A percentile compares a stretch with the other conserved stretches of the same genome.
Evolutionary conservation across 2,888 invertebrate species (phyloP).

Genomic region (Ophion slaviceki): DNA sequence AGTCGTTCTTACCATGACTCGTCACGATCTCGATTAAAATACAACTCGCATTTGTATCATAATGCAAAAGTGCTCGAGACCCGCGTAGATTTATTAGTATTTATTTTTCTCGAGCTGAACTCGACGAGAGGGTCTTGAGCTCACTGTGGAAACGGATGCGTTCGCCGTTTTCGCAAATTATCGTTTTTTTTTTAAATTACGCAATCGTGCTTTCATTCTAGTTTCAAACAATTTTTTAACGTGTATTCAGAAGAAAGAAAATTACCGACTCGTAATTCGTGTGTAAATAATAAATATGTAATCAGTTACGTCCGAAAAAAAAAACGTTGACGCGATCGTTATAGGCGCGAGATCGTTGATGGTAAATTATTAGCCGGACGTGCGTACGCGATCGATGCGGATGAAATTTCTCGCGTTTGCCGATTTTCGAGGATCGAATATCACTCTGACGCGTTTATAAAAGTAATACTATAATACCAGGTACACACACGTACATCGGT

Average conservation of each 20-base stretch:
- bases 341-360: conserved; percentile 30
- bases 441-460: not conserved
- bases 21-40: conserved; percentile 66
- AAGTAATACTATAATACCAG: conserved; percentile 8
- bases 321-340: conserved; percentile 34
- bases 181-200: not conserved
- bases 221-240: conserved; percentile 5
- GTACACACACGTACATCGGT: not conserved
- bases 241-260: conserved; percentile 17
- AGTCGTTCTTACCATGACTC: conserved; percentile 62
- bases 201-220: conserved; percentile 12
- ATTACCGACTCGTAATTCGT: conserved; percentile 57
- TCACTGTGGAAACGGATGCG: conserved; percentile 9
- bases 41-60: conserved; percentile 36
- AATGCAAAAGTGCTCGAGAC: conserved; percentile 32
- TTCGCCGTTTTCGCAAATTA: not conserved
- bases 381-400: conserved; percentile 20
- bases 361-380: conserved; percentile 10
- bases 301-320: conserved; percentile 51
- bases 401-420: conserved; percentile 19
- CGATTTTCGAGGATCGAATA: conserved; percentile 7
- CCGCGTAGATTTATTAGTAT: conserved; percentile 63
- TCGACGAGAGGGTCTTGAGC: conserved; percentile 40
- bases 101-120: conserved; percentile 62
- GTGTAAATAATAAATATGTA: conserved; percentile 64